Conservation (phyloP, 2,797 vertebrate species). For the Muraenolepis orangiensis region DNA sequence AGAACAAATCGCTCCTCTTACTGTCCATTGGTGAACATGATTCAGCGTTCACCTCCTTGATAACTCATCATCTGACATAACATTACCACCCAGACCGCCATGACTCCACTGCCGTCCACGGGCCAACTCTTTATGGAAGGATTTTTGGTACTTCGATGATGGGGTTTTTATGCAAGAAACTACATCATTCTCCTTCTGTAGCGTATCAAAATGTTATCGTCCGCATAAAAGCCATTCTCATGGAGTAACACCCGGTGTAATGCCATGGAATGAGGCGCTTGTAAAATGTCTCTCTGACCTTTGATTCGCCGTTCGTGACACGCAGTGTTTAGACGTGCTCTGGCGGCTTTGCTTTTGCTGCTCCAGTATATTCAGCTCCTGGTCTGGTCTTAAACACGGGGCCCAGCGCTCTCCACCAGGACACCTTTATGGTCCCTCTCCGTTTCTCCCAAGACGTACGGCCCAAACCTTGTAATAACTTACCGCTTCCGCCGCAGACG, state of each 20-base stretch:
- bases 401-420: too few relatives aligned
- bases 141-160: neutral
- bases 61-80: neutral
- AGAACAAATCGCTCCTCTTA: neutral
- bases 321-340: constrained; percentile 27
- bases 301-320: neutral
- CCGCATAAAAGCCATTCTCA: neutral
- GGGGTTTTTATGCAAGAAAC: neutral
- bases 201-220: neutral
- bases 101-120: neutral
- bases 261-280: neutral
- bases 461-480: constrained; percentile 35
- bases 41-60: neutral
- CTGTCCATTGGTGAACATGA: neutral
- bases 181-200: neutral
- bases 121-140: neutral
- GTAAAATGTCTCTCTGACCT: neutral
- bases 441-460: constrained; percentile 36
- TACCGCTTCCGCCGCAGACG: constrained; percentile 14
- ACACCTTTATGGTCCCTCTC: constrained; percentile 47
- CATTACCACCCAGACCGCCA: neutral
- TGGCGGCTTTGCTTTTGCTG: constrained; percentile 26
- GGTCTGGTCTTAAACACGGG: constrained; percentile 37
- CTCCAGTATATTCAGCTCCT: constrained; percentile 38
- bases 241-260: neutral